These are phyloP conservation scores for Malaclemys terrapin DNA, from an alignment of 2,113 vertebrate genomes.

Conservation along the genomic window DNA sequence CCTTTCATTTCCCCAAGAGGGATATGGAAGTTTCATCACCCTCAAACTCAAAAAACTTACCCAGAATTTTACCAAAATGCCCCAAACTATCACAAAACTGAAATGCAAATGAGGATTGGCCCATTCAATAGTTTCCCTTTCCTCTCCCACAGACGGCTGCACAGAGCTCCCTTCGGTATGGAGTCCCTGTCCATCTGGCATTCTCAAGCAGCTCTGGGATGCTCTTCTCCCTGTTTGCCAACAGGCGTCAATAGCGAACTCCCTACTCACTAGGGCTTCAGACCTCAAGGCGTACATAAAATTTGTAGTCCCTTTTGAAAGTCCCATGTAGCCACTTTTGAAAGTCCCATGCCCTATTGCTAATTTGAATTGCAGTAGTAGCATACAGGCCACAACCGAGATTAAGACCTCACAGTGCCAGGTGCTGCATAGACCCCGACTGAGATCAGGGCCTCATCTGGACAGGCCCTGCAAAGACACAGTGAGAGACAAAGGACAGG, in stretches of 20 bases:
- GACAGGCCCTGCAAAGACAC: not conserved
- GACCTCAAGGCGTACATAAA: not conserved
- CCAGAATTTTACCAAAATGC: not conserved
- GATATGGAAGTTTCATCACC: not conserved
- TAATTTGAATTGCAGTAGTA: not conserved
- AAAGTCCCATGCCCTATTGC: not conserved
- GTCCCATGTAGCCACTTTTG: not conserved
- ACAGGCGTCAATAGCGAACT: not conserved
- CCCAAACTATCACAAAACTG: not conserved
- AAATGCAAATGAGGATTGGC: not conserved
- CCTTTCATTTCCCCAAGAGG: not conserved
- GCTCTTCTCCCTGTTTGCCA: not conserved
- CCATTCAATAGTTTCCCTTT: not conserved
- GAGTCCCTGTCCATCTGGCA: not conserved
- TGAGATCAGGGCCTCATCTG: not conserved
- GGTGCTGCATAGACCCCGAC: not conserved
- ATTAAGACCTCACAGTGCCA: not conserved
- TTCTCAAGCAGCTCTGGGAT: not conserved
- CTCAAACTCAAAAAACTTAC: not conserved
- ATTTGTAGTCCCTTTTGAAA: too few relatives aligned
- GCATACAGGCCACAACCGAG: not conserved
- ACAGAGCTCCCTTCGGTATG: not conserved
- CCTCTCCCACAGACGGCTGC: not conserved
- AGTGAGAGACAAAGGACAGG: not conserved
- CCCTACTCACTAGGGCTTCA: not conserved